Evolutionary conservation across 2,113 vertebrate genomes (phyloP).

Genomic region (Cepphus grylle): DNA sequence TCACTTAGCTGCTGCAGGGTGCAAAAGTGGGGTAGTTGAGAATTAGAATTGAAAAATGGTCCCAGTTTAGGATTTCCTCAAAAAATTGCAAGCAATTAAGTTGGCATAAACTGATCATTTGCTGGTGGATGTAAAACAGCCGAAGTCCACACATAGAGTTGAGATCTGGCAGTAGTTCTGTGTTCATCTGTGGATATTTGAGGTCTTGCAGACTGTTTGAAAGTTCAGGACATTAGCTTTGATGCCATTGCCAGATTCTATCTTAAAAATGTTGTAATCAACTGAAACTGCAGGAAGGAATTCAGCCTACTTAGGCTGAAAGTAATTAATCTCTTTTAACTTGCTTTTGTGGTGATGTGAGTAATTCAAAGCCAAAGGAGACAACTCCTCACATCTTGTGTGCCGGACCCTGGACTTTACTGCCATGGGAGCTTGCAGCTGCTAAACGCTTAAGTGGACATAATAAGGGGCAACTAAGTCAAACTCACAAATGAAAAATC

Average conservation of each 20-base stretch:
- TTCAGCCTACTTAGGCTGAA: not conserved
- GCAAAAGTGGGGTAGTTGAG: not conserved
- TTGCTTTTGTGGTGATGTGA: not conserved
- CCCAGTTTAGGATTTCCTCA: not conserved
- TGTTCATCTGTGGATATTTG: not conserved
- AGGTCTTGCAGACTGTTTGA: not conserved
- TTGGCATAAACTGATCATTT: not conserved
- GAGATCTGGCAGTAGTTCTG: not conserved
- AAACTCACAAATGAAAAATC: not conserved
- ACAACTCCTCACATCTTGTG: not conserved
- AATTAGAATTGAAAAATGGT: not conserved
- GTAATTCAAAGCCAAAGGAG: not conserved
- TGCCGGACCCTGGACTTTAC: not conserved
- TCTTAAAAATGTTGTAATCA: not conserved
- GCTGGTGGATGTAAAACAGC: not conserved
- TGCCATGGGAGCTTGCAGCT: not conserved
- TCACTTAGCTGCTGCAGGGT: not conserved
- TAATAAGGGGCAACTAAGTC: not conserved
- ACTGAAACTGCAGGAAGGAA: not conserved
- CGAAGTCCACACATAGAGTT: not conserved
- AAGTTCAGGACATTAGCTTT: not conserved
- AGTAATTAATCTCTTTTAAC: not conserved
- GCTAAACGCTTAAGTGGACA: rapidly evolving
- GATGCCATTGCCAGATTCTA: not conserved
- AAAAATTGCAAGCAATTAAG: not conserved